phyloP scores from a whole-genome alignment of 1,140 invertebrate species.

The Scaptodrosophila lebanonensis region DNA sequence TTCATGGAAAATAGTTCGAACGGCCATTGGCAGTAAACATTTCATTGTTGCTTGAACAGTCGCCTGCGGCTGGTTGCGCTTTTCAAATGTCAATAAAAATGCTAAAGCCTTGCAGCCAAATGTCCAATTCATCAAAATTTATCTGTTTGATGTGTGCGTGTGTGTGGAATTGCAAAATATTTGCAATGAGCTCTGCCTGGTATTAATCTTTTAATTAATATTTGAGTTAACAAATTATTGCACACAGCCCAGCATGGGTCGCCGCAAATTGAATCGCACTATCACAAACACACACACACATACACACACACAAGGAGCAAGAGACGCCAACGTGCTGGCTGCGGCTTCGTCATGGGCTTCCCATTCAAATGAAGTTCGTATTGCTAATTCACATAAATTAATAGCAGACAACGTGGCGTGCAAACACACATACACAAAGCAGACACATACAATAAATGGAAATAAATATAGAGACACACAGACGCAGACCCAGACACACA shows the following conservation, averaged over 20 bases:
- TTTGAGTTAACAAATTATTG: slow-evolving; percentile 68
- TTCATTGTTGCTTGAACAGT: slow-evolving; percentile 13
- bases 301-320: background rate
- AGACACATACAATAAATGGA: background rate
- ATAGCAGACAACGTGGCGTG: slow-evolving; percentile 39
- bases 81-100: slow-evolving; percentile 58
- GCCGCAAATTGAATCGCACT: slow-evolving; percentile 25
- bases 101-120: slow-evolving; percentile 21
- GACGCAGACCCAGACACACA: background rate
- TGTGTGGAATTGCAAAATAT: slow-evolving; percentile 63
- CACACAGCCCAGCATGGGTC: slow-evolving; percentile 25
- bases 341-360: no score
- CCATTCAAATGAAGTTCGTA: slow-evolving; percentile 69
- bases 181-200: slow-evolving; percentile 22
- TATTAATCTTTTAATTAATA: slow-evolving; percentile 73
- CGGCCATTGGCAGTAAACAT: slow-evolving; percentile 38
- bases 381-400: slow-evolving; percentile 75
- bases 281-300: background rate
- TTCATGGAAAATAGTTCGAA: no score
- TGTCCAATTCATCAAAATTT: slow-evolving; percentile 51
- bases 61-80: slow-evolving; percentile 33
- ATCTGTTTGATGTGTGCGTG: no score
- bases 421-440: slow-evolving; percentile 9
- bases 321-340: slow-evolving; percentile 43
- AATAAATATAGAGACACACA: slow-evolving; percentile 2